Percentiles rank a stretch among this genome's conserved stretches.
These are phyloP conservation scores for Nyctereutes procyonoides DNA, from an alignment of 2,113 vertebrate species.

Conservation along the genomic window DNA sequence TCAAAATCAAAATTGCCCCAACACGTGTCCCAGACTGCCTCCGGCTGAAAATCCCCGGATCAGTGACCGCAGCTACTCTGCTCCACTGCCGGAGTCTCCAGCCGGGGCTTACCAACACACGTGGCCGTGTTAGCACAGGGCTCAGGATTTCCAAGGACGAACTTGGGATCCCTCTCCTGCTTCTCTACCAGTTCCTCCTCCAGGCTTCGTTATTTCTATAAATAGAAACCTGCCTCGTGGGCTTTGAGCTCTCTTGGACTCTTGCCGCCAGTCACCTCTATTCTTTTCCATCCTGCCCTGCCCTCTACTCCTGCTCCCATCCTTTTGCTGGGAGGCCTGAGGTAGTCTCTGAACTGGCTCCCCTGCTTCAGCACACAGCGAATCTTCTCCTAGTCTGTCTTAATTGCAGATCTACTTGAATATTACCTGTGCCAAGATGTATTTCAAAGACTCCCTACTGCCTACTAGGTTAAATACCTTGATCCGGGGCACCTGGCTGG, in stretches of 20 bases:
- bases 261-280: neutral
- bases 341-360: neutral
- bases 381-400: neutral
- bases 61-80: neutral
- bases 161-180: neutral
- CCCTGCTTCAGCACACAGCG: neutral
- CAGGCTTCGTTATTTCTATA: neutral
- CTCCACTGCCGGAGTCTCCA: neutral
- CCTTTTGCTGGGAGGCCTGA: neutral
- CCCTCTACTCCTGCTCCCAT: neutral
- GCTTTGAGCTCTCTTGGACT: neutral
- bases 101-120: neutral
- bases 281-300: neutral
- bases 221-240: neutral
- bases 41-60: neutral
- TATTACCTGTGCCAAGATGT: neutral
- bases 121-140: rapidly evolving
- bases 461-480: neutral
- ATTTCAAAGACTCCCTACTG: neutral
- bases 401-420: neutral
- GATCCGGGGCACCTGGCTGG: neutral
- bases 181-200: neutral
- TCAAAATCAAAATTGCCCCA: neutral
- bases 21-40: neutral
- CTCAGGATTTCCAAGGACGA: neutral